These are phyloP conservation scores for Drymonia ruficornis DNA, from an alignment of 2,888 invertebrate species.

Conservation along the genomic window DNA sequence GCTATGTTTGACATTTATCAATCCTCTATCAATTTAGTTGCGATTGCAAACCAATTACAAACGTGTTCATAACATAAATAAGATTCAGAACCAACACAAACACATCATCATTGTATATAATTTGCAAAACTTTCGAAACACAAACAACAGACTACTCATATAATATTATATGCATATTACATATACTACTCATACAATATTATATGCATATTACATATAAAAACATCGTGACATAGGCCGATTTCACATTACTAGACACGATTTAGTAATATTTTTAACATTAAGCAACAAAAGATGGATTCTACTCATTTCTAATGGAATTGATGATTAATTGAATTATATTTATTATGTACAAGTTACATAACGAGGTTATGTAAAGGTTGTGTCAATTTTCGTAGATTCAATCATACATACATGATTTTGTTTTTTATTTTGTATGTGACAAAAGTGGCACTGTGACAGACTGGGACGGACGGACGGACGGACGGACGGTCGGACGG, in stretches of 20 bases:
- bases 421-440: too few relatives aligned
- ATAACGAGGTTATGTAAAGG: too few relatives aligned
- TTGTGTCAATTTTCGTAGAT: too few relatives aligned
- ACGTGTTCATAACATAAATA: not conserved
- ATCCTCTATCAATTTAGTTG: too few relatives aligned
- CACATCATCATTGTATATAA: not conserved
- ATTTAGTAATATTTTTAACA: not conserved
- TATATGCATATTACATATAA: not conserved
- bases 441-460: too few relatives aligned
- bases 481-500: too few relatives aligned
- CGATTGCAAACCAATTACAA: not conserved
- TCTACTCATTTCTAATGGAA: not conserved
- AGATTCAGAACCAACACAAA: too few relatives aligned
- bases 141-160: not conserved
- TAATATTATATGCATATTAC: too few relatives aligned
- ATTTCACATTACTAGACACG: not conserved
- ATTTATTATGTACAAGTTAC: not conserved
- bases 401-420: too few relatives aligned
- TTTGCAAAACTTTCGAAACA: constrained; percentile 2
- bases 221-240: not conserved
- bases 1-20: too few relatives aligned
- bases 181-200: too few relatives aligned
- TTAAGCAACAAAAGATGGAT: not conserved
- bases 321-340: not conserved
- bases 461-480: too few relatives aligned